These are phyloP conservation scores for Drosophila gunungcola DNA, from an alignment of 1,140 invertebrate genomes.

Conservation along the genomic window DNA sequence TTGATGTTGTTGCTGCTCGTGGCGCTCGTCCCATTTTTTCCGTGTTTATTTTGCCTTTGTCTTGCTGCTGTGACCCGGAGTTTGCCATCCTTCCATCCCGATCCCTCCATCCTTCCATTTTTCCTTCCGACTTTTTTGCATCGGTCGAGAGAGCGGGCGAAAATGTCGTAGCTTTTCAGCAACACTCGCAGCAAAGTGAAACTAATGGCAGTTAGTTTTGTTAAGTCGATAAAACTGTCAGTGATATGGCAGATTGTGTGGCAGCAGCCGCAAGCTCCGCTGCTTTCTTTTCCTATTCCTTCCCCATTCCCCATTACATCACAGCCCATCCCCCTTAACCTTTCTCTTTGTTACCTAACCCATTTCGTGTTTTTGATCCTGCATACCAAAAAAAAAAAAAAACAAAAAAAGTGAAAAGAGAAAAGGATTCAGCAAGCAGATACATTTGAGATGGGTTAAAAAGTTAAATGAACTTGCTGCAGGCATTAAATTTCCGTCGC, in stretches of 20 bases:
- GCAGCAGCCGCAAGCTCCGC: slow-evolving; percentile 45
- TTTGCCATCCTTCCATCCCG: slow-evolving; percentile 7
- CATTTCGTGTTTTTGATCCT: slow-evolving; percentile 43
- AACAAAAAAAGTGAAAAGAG: slow-evolving; percentile 5
- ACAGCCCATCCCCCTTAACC: not conserved
- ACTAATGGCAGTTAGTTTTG: slow-evolving; percentile 84
- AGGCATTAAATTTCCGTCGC: slow-evolving; percentile 71
- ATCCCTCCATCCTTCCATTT: no score
- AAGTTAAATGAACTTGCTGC: slow-evolving; percentile 80
- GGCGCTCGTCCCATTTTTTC: slow-evolving; percentile 29
- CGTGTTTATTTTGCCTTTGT: slow-evolving; percentile 79
- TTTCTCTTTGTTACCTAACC: slow-evolving; percentile 48
- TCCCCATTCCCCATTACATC: not conserved
- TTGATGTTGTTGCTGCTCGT: slow-evolving; percentile 53
- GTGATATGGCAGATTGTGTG: slow-evolving; percentile 83
- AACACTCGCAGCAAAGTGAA: slow-evolving; percentile 80
- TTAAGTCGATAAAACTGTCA: slow-evolving; percentile 84
- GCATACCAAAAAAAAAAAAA: slow-evolving; percentile 2
- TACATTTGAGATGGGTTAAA: slow-evolving; percentile 67
- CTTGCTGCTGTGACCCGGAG: slow-evolving; percentile 52
- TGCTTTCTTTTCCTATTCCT: not conserved
- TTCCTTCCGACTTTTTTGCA: slow-evolving; percentile 32
- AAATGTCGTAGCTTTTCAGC: slow-evolving; percentile 75
- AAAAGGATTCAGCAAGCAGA: slow-evolving; percentile 31
- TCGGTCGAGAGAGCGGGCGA: slow-evolving; percentile 31